Percentiles rank a stretch among this genome's conserved stretches.
phyloP scores from a whole-genome alignment of 2,113 vertebrate genomes.

The Dryoscopus gambensis region DNA sequence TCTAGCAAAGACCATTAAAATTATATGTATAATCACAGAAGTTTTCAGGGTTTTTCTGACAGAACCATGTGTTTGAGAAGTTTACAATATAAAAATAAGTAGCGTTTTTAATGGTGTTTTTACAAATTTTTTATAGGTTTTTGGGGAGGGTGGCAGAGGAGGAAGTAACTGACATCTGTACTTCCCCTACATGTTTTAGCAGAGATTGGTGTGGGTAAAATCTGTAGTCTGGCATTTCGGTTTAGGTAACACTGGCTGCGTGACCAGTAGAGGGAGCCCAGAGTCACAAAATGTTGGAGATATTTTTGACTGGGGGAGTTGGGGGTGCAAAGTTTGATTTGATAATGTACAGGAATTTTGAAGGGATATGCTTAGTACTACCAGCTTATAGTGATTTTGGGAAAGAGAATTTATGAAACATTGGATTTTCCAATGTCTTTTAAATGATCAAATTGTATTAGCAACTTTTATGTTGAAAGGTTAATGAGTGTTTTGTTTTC shows the following conservation, averaged over 20 bases:
- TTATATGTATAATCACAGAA: neutral
- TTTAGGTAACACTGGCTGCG: neutral
- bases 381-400: neutral
- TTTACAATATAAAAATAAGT: neutral
- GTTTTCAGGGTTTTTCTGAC: neutral
- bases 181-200: neutral
- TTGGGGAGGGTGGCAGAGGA: neutral
- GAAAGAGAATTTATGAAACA: neutral
- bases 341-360: neutral
- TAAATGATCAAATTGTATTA: neutral
- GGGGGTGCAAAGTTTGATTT: neutral
- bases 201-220: neutral
- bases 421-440: neutral
- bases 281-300: constrained; percentile 8
- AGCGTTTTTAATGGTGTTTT: neutral
- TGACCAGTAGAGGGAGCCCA: constrained; percentile 60
- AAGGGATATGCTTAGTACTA: neutral
- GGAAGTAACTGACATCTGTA: neutral
- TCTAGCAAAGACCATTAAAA: neutral
- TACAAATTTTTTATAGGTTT: neutral
- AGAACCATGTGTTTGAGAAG: neutral
- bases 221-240: neutral
- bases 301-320: neutral
- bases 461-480: neutral
- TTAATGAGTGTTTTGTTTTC: constrained; percentile 41